Conservation (phyloP, 2,797 vertebrate genomes). For the Myotis vivesi region DNA sequence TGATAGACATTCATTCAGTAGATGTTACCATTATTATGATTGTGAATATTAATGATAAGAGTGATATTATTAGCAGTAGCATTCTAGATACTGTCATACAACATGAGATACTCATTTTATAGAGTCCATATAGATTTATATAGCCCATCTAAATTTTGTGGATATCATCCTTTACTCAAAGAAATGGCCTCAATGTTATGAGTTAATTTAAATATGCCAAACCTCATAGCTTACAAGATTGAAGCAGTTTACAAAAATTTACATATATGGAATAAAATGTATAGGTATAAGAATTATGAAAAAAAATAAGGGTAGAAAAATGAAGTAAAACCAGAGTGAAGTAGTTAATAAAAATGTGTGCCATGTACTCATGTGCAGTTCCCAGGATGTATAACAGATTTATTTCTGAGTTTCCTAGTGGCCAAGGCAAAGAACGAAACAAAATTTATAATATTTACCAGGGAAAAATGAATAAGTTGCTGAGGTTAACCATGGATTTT, state of each 20-base stretch:
- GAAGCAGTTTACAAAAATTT: background rate
- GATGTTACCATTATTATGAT: background rate
- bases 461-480: background rate
- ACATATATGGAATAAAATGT: background rate
- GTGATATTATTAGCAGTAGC: background rate
- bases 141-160: background rate
- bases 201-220: background rate
- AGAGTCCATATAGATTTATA: background rate
- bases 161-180: background rate
- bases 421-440: background rate
- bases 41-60: background rate
- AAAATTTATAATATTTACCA: background rate
- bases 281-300: background rate
- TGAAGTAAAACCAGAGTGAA: background rate
- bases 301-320: background rate
- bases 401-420: background rate
- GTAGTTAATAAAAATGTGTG: background rate
- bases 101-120: background rate
- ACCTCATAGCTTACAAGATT: background rate
- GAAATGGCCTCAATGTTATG: background rate
- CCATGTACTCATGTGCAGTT: background rate
- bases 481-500: background rate
- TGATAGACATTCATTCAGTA: background rate
- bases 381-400: background rate
- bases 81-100: background rate